Evolutionary conservation across 2,113 vertebrate genomes (phyloP).

Genomic region (Carassius gibelio): DNA sequence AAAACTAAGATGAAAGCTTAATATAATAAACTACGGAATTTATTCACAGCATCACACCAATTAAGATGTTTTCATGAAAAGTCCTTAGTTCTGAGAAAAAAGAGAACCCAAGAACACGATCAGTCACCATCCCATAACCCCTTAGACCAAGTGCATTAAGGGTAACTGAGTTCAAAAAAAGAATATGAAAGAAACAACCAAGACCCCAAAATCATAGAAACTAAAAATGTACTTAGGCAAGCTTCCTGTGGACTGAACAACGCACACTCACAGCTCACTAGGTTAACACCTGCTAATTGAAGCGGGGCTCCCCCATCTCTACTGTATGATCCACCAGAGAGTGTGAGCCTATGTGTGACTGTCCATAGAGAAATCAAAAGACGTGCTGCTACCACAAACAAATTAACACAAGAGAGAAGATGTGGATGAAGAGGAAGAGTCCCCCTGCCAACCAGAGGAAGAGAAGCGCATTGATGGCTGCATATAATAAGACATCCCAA

Average conservation of each 20-base stretch:
- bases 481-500: slow-evolving; percentile 22
- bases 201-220: neutral
- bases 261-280: neutral
- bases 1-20: neutral
- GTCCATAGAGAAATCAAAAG: slow-evolving; percentile 54
- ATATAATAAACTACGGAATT: neutral
- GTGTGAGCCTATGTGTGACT: slow-evolving; percentile 44
- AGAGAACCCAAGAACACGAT: neutral
- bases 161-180: neutral
- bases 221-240: neutral
- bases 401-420: slow-evolving; percentile 49
- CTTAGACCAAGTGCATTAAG: neutral
- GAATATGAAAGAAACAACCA: too few relatives aligned
- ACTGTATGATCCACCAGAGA: slow-evolving; percentile 61
- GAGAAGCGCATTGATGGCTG: neutral
- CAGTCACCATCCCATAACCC: neutral
- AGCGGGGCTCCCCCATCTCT: slow-evolving; percentile 62
- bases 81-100: neutral
- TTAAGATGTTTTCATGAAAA: neutral
- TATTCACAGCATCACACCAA: slow-evolving; percentile 12
- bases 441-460: slow-evolving; percentile 20
- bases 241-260: slow-evolving; percentile 8
- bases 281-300: slow-evolving; percentile 71
- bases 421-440: slow-evolving; percentile 56
- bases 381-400: slow-evolving; percentile 61